A percentile compares a stretch with the other conserved stretches of the same genome.
These are phyloP conservation scores for Coptodon rendalli DNA, from an alignment of 2,113 vertebrate genomes.

Conservation along the genomic window DNA sequence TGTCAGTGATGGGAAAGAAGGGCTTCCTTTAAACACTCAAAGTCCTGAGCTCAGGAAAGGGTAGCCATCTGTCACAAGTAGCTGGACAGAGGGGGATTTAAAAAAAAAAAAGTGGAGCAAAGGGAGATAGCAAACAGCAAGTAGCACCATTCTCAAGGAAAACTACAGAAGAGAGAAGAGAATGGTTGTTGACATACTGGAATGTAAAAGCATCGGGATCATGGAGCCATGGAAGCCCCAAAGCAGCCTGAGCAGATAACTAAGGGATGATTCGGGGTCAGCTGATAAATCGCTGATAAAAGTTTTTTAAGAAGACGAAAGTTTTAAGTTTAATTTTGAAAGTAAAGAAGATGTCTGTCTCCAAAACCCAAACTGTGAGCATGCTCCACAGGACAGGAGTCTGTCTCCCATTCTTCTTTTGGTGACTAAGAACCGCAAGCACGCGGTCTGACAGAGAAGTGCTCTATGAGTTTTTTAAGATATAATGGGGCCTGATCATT, in stretches of 20 bases:
- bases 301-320: not conserved
- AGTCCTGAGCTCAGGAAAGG: not conserved
- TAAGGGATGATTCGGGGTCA: not conserved
- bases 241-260: not conserved
- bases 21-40: not conserved
- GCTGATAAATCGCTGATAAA: not conserved
- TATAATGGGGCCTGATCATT: not conserved
- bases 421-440: not conserved
- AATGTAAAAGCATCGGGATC: not conserved
- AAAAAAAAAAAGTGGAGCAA: not conserved
- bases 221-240: not conserved
- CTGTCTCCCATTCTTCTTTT: not conserved
- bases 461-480: not conserved
- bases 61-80: not conserved
- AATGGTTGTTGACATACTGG: not conserved
- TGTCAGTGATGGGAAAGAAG: not conserved
- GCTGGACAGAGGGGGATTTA: accelerated
- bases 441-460: not conserved
- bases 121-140: not conserved
- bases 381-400: not conserved
- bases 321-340: not conserved
- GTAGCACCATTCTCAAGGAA: not conserved
- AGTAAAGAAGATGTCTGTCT: not conserved
- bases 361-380: not conserved
- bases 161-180: not conserved